phyloP scores from a whole-genome alignment of 2,888 invertebrate species.

The Eulithis prunata region DNA sequence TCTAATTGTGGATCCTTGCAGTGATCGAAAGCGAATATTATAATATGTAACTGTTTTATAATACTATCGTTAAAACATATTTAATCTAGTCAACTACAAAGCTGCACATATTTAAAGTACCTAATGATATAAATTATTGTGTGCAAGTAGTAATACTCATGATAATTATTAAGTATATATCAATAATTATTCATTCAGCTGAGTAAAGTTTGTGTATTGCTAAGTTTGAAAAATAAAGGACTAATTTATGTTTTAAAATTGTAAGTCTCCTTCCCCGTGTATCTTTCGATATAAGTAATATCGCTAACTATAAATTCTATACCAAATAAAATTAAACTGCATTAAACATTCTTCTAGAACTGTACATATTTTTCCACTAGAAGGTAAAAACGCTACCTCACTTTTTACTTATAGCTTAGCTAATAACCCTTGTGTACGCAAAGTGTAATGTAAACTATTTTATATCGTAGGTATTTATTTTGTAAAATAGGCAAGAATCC shows the following conservation, averaged over 20 bases:
- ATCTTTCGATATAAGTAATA: slow-evolving; percentile 49
- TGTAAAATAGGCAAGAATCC: slow-evolving; percentile 38
- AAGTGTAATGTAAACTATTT: slow-evolving; percentile 34
- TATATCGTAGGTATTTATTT: slow-evolving; percentile 39
- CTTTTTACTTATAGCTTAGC: slow-evolving; percentile 81
- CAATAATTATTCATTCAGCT: slow-evolving; percentile 56
- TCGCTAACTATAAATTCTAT: slow-evolving; percentile 57
- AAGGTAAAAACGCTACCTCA: slow-evolving; percentile 83
- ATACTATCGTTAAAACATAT: slow-evolving; percentile 69
- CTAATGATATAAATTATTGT: slow-evolving; percentile 63
- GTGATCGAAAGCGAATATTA: slow-evolving; percentile 78
- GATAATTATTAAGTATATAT: slow-evolving; percentile 48
- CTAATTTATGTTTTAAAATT: slow-evolving; percentile 51
- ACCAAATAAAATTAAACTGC: slow-evolving; percentile 70
- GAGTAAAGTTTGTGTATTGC: slow-evolving; percentile 53
- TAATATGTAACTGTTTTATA: slow-evolving; percentile 75
- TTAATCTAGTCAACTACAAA: slow-evolving; percentile 83
- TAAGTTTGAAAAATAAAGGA: slow-evolving; percentile 52
- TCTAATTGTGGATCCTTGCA: slow-evolving; percentile 83
- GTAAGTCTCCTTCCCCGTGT: slow-evolving; percentile 43
- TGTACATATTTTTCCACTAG: slow-evolving; percentile 82
- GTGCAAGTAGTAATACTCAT: slow-evolving; percentile 80
- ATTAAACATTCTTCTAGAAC: slow-evolving; percentile 63
- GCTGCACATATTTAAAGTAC: slow-evolving; percentile 77
- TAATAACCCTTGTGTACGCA: slow-evolving; percentile 57